Evolutionary conservation across 2,888 invertebrate species (phyloP).

Genomic region (Agrotis segetum): DNA sequence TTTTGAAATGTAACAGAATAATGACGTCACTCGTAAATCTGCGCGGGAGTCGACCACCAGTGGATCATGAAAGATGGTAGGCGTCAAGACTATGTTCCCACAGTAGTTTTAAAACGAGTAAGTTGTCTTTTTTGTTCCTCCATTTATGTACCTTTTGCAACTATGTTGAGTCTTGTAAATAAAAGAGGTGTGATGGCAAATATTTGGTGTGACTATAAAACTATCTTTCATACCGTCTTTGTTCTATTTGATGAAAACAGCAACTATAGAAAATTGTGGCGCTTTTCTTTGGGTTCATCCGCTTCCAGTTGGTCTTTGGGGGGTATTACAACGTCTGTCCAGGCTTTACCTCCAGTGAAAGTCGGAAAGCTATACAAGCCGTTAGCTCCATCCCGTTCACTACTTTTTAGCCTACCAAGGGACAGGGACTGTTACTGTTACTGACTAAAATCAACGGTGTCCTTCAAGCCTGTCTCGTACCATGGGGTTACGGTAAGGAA

Average conservation of each 20-base stretch:
- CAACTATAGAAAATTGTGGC: neutral
- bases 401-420: too few relatives aligned
- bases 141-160: neutral
- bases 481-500: too few relatives aligned
- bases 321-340: too few relatives aligned
- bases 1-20: slow-evolving; percentile 34
- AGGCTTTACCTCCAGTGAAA: too few relatives aligned
- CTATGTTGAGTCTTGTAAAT: slow-evolving; percentile 3
- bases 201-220: slow-evolving; percentile 4
- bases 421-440: too few relatives aligned
- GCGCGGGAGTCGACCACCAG: slow-evolving; percentile 46
- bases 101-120: neutral
- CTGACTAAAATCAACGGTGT: too few relatives aligned
- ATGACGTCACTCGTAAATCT: slow-evolving; percentile 45
- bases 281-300: too few relatives aligned
- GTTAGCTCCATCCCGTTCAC: too few relatives aligned
- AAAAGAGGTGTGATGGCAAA: slow-evolving; percentile 2
- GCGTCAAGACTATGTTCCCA: slow-evolving; percentile 30
- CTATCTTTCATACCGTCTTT: neutral
- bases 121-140: neutral
- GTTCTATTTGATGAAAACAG: neutral
- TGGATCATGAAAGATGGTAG: neutral
- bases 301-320: too few relatives aligned
- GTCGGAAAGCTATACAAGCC: too few relatives aligned
- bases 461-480: too few relatives aligned